These are phyloP conservation scores for Macaca fascicularis DNA, from an alignment of 2,113 vertebrate species.

Conservation along the genomic window T2T-MFA8v1.1 NC_088384.1:107052501-107053000, in stretches of 20 bases:
- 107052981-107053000: neutral
- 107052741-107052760: neutral
- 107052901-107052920: neutral
- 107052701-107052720: neutral
- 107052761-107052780: neutral
- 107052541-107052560: constrained; percentile 17
- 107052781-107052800: neutral
- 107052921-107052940: neutral
- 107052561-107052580: neutral
- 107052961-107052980: neutral
- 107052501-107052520: neutral
- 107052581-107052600: neutral
- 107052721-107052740: neutral
- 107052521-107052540: neutral
- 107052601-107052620: neutral
- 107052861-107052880: neutral
- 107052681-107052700: neutral
- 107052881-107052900: neutral
- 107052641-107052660: neutral
- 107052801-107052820: neutral
- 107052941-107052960: neutral
- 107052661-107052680: neutral
- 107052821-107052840: neutral
- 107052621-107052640: neutral
- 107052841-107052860: neutral